Conservation (phyloP, 2,113 vertebrate genomes). For the Prunella fulvescens region DNA sequence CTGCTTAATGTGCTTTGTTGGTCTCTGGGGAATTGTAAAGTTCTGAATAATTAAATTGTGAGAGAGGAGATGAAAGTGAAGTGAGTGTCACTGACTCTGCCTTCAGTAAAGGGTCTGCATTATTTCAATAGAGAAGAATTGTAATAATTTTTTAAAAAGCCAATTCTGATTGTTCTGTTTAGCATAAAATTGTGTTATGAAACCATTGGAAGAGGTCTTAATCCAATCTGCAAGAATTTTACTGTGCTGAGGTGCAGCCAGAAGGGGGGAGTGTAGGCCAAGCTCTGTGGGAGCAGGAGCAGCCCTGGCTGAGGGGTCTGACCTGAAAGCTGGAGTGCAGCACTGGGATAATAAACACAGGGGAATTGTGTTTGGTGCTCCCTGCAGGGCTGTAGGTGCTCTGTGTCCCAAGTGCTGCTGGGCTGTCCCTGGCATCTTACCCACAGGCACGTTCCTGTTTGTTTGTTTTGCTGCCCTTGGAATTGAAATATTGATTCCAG, state of each 20-base stretch:
- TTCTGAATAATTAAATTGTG: conserved; percentile 29
- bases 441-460: neutral
- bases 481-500: neutral
- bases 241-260: conserved; percentile 32
- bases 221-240: neutral
- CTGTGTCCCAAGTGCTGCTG: fast-evolving
- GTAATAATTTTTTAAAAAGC: neutral
- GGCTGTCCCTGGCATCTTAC: neutral
- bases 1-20: neutral
- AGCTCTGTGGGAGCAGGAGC: neutral
- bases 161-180: neutral
- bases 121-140: neutral
- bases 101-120: neutral
- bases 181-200: neutral
- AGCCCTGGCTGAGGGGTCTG: neutral
- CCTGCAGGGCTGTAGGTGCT: neutral
- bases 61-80: neutral
- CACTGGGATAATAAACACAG: neutral
- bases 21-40: neutral
- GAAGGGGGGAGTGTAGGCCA: conserved; percentile 62
- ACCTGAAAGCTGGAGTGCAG: neutral
- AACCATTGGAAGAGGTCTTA: neutral
- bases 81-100: neutral
- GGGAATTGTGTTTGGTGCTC: neutral
- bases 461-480: neutral